Evolutionary conservation across 2,113 vertebrate genomes (phyloP).

Genomic region (Hipposideros armiger): DNA sequence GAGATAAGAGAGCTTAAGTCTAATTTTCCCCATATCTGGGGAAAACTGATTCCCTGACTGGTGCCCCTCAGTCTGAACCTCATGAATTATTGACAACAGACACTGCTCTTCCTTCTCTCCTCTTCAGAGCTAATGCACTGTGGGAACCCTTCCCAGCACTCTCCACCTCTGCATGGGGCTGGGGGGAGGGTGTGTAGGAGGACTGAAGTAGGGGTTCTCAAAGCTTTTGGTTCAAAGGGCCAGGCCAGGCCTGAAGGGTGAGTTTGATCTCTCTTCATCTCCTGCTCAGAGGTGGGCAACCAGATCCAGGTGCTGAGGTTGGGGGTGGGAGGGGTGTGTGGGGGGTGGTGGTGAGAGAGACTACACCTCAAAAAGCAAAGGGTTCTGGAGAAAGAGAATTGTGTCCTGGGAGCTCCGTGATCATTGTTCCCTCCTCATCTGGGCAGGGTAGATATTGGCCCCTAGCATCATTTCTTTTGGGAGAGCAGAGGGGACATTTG

Average conservation of each 20-base stretch:
- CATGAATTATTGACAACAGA: slow-evolving; percentile 74
- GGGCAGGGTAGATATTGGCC: background rate
- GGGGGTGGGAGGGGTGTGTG: no score
- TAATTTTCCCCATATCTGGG: slow-evolving; percentile 14
- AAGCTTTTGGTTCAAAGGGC: slow-evolving; percentile 20
- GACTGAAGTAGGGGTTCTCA: background rate
- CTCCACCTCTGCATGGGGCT: background rate
- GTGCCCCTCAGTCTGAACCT: slow-evolving; percentile 73
- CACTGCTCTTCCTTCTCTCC: slow-evolving; percentile 53
- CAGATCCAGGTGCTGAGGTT: background rate
- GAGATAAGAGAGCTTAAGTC: slow-evolving; percentile 59
- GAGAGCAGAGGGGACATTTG: background rate
- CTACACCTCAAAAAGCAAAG: background rate
- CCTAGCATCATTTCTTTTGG: background rate
- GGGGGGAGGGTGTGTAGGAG: background rate
- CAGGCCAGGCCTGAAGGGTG: background rate
- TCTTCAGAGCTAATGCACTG: slow-evolving; percentile 56
- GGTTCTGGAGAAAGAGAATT: slow-evolving; percentile 3
- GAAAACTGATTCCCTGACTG: slow-evolving; percentile 68
- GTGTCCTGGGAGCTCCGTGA: background rate
- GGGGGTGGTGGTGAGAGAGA: background rate
- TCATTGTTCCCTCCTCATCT: background rate
- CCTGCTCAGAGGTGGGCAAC: background rate
- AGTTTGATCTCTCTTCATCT: background rate
- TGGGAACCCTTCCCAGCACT: slow-evolving; percentile 59